A percentile compares a stretch with the other conserved stretches of the same genome.
Evolutionary conservation across 2,113 vertebrate species (phyloP).

Genomic region (Syrmaticus mikado): DNA sequence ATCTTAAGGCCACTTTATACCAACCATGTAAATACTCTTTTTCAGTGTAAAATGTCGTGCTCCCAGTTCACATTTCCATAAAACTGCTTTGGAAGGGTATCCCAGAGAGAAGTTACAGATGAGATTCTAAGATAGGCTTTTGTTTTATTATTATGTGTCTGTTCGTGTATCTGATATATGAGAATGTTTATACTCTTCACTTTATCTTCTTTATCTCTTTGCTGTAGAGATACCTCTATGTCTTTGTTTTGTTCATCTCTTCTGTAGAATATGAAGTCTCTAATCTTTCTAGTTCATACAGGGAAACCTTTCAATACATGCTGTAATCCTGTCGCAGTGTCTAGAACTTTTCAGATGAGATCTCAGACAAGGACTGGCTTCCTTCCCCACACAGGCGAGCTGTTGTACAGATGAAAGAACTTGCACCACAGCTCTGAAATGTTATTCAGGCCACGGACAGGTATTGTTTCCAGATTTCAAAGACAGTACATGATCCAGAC

Average conservation of each 20-base stretch:
- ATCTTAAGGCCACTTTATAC: background rate
- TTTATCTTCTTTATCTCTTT: slow-evolving; percentile 11
- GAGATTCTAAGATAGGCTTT: background rate
- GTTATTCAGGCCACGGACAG: background rate
- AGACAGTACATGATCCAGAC: slow-evolving; percentile 5
- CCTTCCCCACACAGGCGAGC: background rate
- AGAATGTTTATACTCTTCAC: background rate
- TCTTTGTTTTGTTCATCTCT: background rate
- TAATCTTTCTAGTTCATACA: slow-evolving; percentile 3
- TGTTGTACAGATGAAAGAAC: background rate
- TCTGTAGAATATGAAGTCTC: background rate
- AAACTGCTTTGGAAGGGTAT: background rate
- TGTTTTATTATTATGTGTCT: slow-evolving; percentile 26
- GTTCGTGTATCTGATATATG: background rate
- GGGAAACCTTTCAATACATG: background rate
- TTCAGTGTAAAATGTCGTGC: background rate
- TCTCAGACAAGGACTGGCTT: background rate
- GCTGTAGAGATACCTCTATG: background rate
- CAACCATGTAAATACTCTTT: background rate
- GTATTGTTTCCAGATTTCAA: slow-evolving; percentile 39
- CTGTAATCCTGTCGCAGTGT: background rate
- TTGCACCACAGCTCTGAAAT: background rate
- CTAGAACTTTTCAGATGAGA: background rate
- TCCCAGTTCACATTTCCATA: background rate
- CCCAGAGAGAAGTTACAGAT: slow-evolving; percentile 13